A percentile compares a stretch with the other conserved stretches of the same genome.
These are phyloP conservation scores for Poecilia velifera DNA, from an alignment of 2,797 vertebrate species.

Conservation along the genomic window DNA sequence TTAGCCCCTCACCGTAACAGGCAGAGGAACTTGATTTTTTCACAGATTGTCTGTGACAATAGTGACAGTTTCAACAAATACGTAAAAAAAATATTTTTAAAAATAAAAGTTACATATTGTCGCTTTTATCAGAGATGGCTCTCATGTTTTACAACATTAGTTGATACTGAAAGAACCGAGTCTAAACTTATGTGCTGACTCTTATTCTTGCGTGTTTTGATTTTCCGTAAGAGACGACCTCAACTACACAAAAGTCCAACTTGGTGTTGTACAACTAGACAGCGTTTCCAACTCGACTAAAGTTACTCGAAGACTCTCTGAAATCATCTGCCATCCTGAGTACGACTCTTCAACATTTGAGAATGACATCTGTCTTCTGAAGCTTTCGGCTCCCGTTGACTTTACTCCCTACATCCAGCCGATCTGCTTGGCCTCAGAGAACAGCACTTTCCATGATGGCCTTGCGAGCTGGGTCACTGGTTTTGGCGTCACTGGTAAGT, in stretches of 20 bases:
- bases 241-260: neutral
- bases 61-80: no score
- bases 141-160: neutral
- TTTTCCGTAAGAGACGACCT: neutral
- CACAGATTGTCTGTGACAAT: no score
- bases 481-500: constrained; percentile 34
- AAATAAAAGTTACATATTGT: no score
- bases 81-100: no score
- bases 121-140: no score
- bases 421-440: constrained; percentile 66
- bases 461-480: constrained; percentile 45
- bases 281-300: neutral
- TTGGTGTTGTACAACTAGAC: constrained; percentile 28
- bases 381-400: constrained; percentile 30
- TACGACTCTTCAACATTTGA: fast-evolving
- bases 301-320: fast-evolving
- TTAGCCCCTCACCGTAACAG: no score
- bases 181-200: neutral
- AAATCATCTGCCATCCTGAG: neutral
- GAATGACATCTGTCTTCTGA: constrained; percentile 54
- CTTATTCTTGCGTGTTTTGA: neutral
- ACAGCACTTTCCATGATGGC: constrained; percentile 39
- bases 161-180: neutral
- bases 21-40: no score
- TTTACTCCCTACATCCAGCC: constrained; percentile 68